A percentile compares a stretch with the other conserved stretches of the same genome.
phyloP scores from a whole-genome alignment of 2,113 vertebrate species.

The Laterallus jamaicensis region DNA sequence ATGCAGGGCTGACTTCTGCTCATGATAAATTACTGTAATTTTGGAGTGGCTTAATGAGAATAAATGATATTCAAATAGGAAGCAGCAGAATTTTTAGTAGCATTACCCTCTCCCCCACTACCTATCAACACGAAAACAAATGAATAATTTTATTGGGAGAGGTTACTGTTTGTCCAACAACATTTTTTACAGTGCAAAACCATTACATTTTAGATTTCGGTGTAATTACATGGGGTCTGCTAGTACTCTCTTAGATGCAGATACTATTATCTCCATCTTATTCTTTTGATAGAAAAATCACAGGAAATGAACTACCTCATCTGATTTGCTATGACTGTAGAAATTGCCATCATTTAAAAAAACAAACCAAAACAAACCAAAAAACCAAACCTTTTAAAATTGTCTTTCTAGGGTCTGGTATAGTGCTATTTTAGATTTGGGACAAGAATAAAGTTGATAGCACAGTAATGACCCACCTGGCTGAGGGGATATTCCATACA shows the following conservation, averaged over 20 bases:
- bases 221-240: neutral
- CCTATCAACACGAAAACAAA: neutral
- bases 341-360: neutral
- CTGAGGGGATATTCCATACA: no score
- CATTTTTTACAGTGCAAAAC: neutral
- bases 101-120: neutral
- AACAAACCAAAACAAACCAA: neutral
- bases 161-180: neutral
- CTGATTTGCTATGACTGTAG: neutral
- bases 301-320: neutral
- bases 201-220: neutral
- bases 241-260: neutral
- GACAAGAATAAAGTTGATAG: no score
- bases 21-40: constrained; percentile 17
- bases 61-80: neutral
- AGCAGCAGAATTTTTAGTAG: neutral
- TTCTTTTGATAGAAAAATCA: neutral
- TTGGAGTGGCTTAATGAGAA: constrained; percentile 2
- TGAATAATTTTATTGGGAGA: neutral
- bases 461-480: no score
- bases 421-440: no score
- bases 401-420: no score
- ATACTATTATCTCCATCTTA: neutral
- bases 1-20: neutral
- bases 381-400: no score